Evolutionary conservation across 2,113 vertebrate species (phyloP), one percentile per base, ranked within the genome.

Genomic region (Leptocoma aspasia): DNA sequence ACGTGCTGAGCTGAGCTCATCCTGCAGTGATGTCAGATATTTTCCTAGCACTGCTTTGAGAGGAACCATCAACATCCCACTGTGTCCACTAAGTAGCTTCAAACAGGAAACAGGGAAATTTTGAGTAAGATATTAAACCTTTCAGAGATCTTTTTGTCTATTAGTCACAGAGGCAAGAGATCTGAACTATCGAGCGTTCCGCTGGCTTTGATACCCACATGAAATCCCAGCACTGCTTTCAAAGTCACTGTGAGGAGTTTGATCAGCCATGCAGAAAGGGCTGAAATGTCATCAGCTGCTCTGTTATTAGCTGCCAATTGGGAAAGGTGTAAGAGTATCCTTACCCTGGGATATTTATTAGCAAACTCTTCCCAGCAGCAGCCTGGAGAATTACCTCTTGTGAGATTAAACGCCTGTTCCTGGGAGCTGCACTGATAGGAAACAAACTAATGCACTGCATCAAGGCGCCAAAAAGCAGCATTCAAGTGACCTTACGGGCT

Each of bases 241-340:
- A 59, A 86, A 96, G 88, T 33, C 80, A 53, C 92, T 44, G 39
- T 4, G 61, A 92, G 88, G 22, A 69, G 68, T 70, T 87, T 89
- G 95, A 93, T 95, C 95, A 97, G 95, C 86, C 94, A 88, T 86
- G 96, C 90, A 94, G 96, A 97, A 96, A 97, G 92, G 87, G 95
- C 91, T 96, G 86, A 92, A 92, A 93, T 94, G 96, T 92, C 96
- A 91, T 80, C 19, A 7, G 60, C 92, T 90, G 90, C 83, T 94
- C 86, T 69, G 84, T 77, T 93, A 91, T 95, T 89, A 97, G 95
- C 90, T 94, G 91, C 91, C 88, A 31, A 4, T 33, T 71, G 85
- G 87, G 90, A 54, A 92, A 91, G 77, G 94, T 90, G 91, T 91
- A 92, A 86, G 92, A 88, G 83, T 90, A 80, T 65, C 60, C 70